These are phyloP conservation scores for Kryptolebias marmoratus DNA, from an alignment of 2,113 vertebrate species.

Conservation along the genomic window DNA sequence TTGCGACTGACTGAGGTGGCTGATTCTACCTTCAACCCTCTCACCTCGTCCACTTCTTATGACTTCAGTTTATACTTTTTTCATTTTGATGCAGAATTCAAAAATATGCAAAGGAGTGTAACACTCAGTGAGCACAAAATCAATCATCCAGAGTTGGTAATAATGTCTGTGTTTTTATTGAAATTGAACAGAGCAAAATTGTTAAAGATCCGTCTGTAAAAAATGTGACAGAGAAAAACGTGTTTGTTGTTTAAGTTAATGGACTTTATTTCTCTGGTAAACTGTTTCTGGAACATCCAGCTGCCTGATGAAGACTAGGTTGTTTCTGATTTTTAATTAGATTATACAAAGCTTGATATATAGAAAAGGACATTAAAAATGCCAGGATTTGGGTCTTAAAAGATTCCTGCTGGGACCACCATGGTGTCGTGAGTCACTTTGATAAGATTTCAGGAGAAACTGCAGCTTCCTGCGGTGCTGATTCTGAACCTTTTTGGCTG, in stretches of 20 bases:
- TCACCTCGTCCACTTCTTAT: no score
- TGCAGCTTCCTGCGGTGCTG: neutral
- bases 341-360: conserved; percentile 16
- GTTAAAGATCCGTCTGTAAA: neutral
- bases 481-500: neutral
- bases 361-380: conserved; percentile 1
- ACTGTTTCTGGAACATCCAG: neutral
- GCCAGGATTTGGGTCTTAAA: conserved; percentile 1
- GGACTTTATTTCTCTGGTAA: neutral
- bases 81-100: no score
- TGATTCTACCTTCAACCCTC: no score
- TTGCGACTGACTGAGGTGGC: no score
- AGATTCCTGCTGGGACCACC: conserved; percentile 32
- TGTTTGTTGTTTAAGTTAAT: conserved; percentile 14
- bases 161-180: no score
- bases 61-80: no score
- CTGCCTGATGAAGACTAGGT: conserved; percentile 10
- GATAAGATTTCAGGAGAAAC: conserved; percentile 6
- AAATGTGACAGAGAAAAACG: neutral
- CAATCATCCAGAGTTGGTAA: no score
- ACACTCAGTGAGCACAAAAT: no score
- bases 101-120: no score
- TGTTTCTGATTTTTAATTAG: conserved; percentile 32
- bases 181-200: no score
- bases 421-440: neutral